Conservation (phyloP, 2,888 invertebrate genomes). For the Synergus japonicus region DNA sequence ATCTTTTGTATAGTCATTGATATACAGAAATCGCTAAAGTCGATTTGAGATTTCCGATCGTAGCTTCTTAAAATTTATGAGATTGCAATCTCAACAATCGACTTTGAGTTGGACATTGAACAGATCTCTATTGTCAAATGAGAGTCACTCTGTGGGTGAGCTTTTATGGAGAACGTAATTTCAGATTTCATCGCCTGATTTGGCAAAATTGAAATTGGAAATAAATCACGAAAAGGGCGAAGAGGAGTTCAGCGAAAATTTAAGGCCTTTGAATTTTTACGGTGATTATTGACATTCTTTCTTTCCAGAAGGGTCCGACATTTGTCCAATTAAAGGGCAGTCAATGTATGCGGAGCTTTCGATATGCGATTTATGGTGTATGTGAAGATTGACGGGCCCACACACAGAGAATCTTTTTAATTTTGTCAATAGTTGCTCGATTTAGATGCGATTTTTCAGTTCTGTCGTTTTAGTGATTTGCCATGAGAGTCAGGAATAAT, state of each 20-base stretch:
- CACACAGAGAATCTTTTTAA: conserved; percentile 12
- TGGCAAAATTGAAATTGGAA: conserved; percentile 39
- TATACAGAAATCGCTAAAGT: conserved; percentile 43
- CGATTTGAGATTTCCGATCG: conserved; percentile 61
- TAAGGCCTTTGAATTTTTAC: conserved; percentile 31
- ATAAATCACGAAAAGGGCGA: conserved; percentile 27
- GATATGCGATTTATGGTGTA: conserved; percentile 36
- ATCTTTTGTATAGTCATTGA: conserved; percentile 1
- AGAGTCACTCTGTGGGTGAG: conserved; percentile 3
- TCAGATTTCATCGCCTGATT: conserved; percentile 21
- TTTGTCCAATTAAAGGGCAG: conserved; percentile 40
- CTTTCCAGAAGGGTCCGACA: conserved; percentile 33
- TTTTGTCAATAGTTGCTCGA: conserved; percentile 1
- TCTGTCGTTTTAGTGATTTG: neutral
- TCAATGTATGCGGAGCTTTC: conserved; percentile 17
- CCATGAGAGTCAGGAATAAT: neutral
- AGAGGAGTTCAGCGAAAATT: conserved; percentile 9
- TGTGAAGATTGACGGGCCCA: conserved; percentile 27
- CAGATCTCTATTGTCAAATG: conserved; percentile 28
- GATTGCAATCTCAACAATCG: conserved; percentile 53
- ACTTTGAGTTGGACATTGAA: neutral
- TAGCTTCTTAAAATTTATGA: conserved; percentile 62
- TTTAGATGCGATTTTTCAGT: neutral
- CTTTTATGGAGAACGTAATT: conserved; percentile 13
- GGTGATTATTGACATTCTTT: conserved; percentile 31